Percentiles rank a stretch among this genome's conserved stretches.
These are phyloP conservation scores for Brachyrhaphis roseni DNA, from an alignment of 2,797 vertebrate species.

Conservation along the genomic window DNA sequence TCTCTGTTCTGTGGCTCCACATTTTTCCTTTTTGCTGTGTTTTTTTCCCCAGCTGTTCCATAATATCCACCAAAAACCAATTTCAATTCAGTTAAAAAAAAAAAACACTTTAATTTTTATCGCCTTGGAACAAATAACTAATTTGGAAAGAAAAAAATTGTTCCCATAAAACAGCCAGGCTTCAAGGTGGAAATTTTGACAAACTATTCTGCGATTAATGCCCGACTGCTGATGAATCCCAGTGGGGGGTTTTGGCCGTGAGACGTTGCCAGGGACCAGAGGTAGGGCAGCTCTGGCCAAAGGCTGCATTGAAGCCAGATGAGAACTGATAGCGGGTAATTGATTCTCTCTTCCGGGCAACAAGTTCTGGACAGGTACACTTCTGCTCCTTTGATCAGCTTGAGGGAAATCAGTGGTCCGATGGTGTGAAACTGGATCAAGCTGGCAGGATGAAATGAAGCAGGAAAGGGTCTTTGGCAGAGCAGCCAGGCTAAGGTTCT, in stretches of 20 bases:
- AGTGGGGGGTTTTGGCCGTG: conserved; percentile 9
- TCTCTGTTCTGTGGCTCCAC: conserved; percentile 11
- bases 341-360: conserved; percentile 66
- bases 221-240: conserved; percentile 29
- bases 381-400: conserved; percentile 60
- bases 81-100: conserved; percentile 32
- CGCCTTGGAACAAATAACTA: conserved; percentile 25
- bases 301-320: conserved; percentile 46
- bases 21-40: conserved; percentile 10
- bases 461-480: conserved; percentile 47
- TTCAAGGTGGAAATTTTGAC: conserved; percentile 24
- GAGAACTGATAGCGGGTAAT: conserved; percentile 67
- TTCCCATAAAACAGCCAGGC: conserved; percentile 20
- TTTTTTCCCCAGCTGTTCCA: conserved; percentile 23
- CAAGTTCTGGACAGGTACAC: conserved; percentile 53
- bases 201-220: conserved; percentile 47
- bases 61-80: conserved; percentile 37
- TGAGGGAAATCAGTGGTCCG: conserved; percentile 53
- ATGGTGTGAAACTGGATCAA: conserved; percentile 58
- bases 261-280: conserved; percentile 23
- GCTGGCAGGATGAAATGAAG: conserved; percentile 62
- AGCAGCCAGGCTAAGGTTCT: conserved; percentile 38
- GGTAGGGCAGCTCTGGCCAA: conserved; percentile 33
- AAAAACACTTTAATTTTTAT: conserved; percentile 16
- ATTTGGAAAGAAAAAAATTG: conserved; percentile 27